Base-by-base conservation (phyloP, 2,113 vertebrate species). In the Rana temporaria region DNA sequence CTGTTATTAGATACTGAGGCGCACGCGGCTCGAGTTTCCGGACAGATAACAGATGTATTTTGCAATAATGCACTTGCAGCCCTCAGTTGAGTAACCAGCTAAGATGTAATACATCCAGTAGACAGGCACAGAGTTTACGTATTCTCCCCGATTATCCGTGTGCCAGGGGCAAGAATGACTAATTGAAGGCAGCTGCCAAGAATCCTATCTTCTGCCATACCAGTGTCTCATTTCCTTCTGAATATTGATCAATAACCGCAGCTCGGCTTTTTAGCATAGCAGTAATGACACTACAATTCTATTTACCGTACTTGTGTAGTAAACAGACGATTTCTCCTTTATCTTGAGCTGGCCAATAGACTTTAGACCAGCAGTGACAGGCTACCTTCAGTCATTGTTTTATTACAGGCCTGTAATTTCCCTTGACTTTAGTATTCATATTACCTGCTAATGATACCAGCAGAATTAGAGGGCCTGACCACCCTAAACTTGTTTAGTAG, bases 31-130 rank as follows among this genome's bases (percentile, higher is more conserved):
- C n/a, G 18, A 22, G 20, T 71, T 81, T 71, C 78, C 67, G 56
- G 16, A 14, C 67, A 42, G 79, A 81, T 81, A 72, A 70, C 52
- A 32, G 52, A n/a, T 38, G 79, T 78, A 60, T 65, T 81, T 78
- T 79, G 65, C 69, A 71, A 62, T 72, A 67, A 62, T 76, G 38
- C 22, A 5, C 38, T 81, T 64, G 55, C 48, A 30, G 42, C 56
- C 16, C 6, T 16, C 18, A 2, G 17, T 24, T 77, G 81, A 78
- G 22, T 84, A 79, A 71, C 48, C 30, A 6, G 60, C 63, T 81
- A 65, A 76, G 4, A 5, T 67, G 11, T 26, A 32, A 65, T 72
- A 34, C 55, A 57, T 57, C 57, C 34, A 48, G 42, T 83, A 67
- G 57, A 48, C 64, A 72, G 14, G 26, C 18, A 26, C 59, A 26